Conservation (phyloP, 2,797 vertebrate genomes). For the Microctenopoma stevenorrisi region DNA sequence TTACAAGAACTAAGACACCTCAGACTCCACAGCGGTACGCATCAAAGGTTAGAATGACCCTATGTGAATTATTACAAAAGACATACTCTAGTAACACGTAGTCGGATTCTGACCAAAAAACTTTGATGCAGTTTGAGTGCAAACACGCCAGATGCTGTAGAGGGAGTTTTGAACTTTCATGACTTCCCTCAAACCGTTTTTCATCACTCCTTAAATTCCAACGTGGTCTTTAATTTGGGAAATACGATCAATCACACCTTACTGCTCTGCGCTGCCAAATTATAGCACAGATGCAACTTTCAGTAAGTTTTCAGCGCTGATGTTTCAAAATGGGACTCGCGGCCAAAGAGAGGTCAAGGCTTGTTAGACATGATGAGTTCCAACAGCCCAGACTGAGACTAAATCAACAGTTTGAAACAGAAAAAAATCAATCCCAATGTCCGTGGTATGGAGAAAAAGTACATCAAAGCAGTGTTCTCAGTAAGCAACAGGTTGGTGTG, state of each 20-base stretch:
- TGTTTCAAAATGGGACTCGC: slow-evolving; percentile 4
- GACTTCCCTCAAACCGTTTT: neutral
- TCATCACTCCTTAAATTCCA: neutral
- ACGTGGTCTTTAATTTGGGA: neutral
- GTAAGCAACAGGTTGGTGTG: slow-evolving; percentile 34
- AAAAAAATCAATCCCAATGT: neutral
- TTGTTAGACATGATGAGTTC: slow-evolving; percentile 26
- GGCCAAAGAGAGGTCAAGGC: neutral
- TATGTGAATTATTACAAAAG: no score
- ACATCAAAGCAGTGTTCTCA: slow-evolving; percentile 10
- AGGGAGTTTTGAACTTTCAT: neutral
- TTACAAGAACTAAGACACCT: no score
- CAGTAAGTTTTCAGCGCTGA: neutral
- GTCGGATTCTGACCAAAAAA: neutral
- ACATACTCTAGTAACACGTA: no score
- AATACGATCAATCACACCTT: neutral
- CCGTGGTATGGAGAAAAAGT: neutral
- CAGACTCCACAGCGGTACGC: no score
- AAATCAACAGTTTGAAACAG: slow-evolving; percentile 11
- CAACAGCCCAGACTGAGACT: slow-evolving; percentile 16
- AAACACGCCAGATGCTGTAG: neutral
- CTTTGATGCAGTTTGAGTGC: no score
- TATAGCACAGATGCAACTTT: neutral
- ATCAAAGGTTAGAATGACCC: no score
- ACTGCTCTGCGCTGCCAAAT: neutral